Conservation (phyloP, 2,888 invertebrate species). For the Heliconius cydno region DNA sequence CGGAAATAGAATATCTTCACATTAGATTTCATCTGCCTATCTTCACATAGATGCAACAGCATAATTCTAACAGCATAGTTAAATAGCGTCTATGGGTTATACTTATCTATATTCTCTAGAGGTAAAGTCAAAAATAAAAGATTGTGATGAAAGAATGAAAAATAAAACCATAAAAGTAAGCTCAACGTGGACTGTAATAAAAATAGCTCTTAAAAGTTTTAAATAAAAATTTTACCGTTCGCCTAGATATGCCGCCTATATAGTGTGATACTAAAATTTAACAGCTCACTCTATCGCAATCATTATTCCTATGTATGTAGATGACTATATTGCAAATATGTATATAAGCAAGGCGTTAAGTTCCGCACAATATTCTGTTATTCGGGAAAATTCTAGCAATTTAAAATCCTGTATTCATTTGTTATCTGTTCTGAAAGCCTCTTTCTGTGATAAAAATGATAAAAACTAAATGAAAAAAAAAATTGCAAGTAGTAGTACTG, state of each 20-base stretch:
- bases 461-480: too few relatives aligned
- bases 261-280: slow-evolving; percentile 20
- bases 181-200: slow-evolving; percentile 15
- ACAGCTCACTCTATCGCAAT: background rate
- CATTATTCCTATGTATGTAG: background rate
- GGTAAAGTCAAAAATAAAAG: slow-evolving; percentile 8
- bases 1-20: background rate
- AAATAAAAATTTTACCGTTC: slow-evolving; percentile 13
- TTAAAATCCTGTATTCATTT: too few relatives aligned
- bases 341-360: background rate
- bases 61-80: background rate
- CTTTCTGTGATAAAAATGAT: too few relatives aligned
- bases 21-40: background rate
- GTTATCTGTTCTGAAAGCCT: too few relatives aligned
- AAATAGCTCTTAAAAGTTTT: slow-evolving; percentile 13
- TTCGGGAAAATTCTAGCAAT: too few relatives aligned
- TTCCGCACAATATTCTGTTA: background rate
- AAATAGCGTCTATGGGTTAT: background rate
- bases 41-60: background rate
- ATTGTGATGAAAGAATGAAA: slow-evolving; percentile 2
- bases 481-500: too few relatives aligned
- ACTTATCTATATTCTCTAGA: background rate
- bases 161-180: slow-evolving; percentile 14
- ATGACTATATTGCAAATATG: background rate
- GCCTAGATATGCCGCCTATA: slow-evolving; percentile 9